Conservation (phyloP, 2,888 invertebrate genomes). For the Lordiphosa andalusiaca region DNA sequence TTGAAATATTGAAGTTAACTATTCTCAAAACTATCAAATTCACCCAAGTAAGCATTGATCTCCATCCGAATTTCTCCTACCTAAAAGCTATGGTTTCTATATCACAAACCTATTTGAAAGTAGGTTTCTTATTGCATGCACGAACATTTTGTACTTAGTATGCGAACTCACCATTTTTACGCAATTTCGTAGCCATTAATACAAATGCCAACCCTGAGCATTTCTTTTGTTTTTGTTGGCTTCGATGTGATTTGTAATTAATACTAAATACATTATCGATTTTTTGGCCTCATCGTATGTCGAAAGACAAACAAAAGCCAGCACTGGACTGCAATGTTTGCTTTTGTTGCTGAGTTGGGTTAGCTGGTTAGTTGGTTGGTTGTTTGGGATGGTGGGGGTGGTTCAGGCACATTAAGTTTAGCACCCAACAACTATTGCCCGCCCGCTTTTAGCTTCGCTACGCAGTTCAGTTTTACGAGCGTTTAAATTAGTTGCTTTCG, state of each 20-base stretch:
- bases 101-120: too few relatives aligned
- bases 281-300: slow-evolving; percentile 1
- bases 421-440: background rate
- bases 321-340: background rate
- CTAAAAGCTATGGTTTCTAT: too few relatives aligned
- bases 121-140: too few relatives aligned
- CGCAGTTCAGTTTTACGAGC: slow-evolving; percentile 53
- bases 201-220: slow-evolving; percentile 30
- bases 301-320: slow-evolving; percentile 1
- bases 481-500: slow-evolving; percentile 55
- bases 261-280: slow-evolving; percentile 20
- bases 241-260: slow-evolving; percentile 17
- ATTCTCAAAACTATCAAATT: too few relatives aligned
- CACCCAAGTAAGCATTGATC: too few relatives aligned
- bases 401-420: slow-evolving; percentile 13
- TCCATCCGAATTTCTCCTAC: too few relatives aligned
- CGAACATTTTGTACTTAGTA: too few relatives aligned
- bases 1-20: too few relatives aligned
- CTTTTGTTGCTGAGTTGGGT: slow-evolving; percentile 1
- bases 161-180: background rate
- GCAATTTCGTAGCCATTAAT: slow-evolving; percentile 14
- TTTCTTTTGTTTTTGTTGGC: slow-evolving; percentile 10
- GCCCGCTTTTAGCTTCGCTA: slow-evolving; percentile 1
- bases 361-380: slow-evolving; percentile 5
- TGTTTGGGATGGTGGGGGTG: slow-evolving; percentile 10